phyloP scores from a whole-genome alignment of 2,888 invertebrate genomes.

The Xylocampa areola region DNA sequence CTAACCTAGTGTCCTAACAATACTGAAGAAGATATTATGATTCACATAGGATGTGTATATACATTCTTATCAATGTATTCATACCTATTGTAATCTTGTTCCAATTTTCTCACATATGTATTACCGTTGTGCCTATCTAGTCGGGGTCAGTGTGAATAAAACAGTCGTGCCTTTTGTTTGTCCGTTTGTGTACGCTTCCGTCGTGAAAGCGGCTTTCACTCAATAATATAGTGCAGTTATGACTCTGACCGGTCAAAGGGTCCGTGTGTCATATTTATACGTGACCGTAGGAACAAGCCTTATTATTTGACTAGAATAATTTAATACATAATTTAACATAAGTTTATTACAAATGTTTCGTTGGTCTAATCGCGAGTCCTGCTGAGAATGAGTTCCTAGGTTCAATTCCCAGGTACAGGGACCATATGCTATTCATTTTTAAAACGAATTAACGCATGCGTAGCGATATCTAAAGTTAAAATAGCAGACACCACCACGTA shows the following conservation, averaged over 20 bases:
- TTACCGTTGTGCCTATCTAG: conserved; percentile 42
- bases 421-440: no score
- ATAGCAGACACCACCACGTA: no score
- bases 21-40: no score
- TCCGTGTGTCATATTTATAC: conserved; percentile 31
- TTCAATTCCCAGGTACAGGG: no score
- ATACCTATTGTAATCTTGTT: conserved; percentile 14
- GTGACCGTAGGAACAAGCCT: conserved; percentile 10
- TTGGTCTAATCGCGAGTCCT: no score
- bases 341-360: no score
- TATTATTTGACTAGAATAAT: neutral
- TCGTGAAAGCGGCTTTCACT: conserved; percentile 83
- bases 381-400: no score
- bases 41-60: no score
- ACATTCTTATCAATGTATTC: no score
- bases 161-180: conserved; percentile 72
- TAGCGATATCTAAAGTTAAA: no score
- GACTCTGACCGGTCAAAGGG: conserved; percentile 73
- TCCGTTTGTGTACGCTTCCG: conserved; percentile 63
- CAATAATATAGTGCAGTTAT: conserved; percentile 69
- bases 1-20: no score
- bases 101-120: conserved; percentile 33
- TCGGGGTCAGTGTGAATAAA: conserved; percentile 72
- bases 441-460: no score
- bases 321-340: neutral